Conservation (phyloP, 2,888 invertebrate genomes). For the Phasia obesa region DNA sequence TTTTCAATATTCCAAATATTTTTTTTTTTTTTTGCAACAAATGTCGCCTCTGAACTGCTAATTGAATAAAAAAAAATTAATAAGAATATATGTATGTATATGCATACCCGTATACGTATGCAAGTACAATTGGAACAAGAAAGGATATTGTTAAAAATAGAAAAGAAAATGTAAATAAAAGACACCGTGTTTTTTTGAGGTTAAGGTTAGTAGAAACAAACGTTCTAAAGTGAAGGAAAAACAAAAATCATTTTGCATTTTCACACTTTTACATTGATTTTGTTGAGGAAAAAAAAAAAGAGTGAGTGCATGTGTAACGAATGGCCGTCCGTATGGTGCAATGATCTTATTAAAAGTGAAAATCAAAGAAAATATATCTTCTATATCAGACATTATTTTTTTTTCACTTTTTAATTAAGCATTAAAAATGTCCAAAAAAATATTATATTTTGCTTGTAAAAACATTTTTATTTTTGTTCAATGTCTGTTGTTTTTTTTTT, state of each 20-base stretch:
- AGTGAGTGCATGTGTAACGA: constrained; percentile 54
- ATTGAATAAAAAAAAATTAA: constrained; percentile 35
- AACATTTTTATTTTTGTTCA: constrained; percentile 46
- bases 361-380: constrained; percentile 14
- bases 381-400: constrained; percentile 37
- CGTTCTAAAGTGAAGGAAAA: constrained; percentile 31
- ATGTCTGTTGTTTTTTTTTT: constrained; percentile 30
- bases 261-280: constrained; percentile 41
- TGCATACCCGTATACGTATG: too few relatives aligned
- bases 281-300: too few relatives aligned
- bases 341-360: constrained; percentile 49
- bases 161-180: not conserved
- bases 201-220: constrained; percentile 35
- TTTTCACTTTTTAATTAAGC: constrained; percentile 5
- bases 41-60: constrained; percentile 31
- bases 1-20: constrained; percentile 2
- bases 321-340: constrained; percentile 29
- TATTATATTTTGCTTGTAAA: not conserved
- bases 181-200: constrained; percentile 8
- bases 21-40: constrained; percentile 15
- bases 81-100: too few relatives aligned
- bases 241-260: constrained; percentile 49
- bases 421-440: constrained; percentile 47
- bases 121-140: constrained; percentile 16
- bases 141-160: constrained; percentile 22